Evolutionary conservation across 1,140 invertebrate species (phyloP).

Genomic region (Ceratina japonica): DNA sequence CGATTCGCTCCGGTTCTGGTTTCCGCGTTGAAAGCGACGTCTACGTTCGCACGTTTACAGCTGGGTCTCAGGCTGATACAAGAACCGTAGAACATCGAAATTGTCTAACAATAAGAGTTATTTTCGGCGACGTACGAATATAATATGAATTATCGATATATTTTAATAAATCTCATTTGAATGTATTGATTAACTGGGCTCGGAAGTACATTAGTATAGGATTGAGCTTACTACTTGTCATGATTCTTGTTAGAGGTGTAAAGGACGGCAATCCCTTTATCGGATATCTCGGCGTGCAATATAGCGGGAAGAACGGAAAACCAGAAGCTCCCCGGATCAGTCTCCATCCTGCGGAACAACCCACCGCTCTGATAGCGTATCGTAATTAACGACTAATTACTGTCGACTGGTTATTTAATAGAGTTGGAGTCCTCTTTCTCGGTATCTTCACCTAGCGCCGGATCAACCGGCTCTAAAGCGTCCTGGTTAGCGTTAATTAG

Average conservation of each 20-base stretch:
- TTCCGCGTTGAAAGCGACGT: background rate
- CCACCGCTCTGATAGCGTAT: slow-evolving; percentile 11
- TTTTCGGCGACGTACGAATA: too few species aligned
- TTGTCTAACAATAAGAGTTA: too few species aligned
- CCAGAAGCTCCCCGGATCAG: background rate
- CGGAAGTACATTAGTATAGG: too few species aligned
- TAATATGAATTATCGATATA: too few species aligned
- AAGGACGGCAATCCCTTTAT: too few species aligned
- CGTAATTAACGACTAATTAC: slow-evolving; percentile 52
- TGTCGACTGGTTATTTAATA: slow-evolving; percentile 26
- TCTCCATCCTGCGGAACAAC: background rate
- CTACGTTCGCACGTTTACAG: background rate
- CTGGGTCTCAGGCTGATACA: too few species aligned
- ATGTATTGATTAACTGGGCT: too few species aligned
- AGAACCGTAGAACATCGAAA: too few species aligned
- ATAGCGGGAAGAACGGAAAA: background rate
- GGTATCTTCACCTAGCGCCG: background rate
- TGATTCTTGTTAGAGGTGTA: too few species aligned
- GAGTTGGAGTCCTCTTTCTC: slow-evolving; percentile 24
- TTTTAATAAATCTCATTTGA: too few species aligned
- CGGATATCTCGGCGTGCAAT: too few species aligned
- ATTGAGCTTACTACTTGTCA: too few species aligned
- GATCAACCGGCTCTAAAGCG: slow-evolving; percentile 19
- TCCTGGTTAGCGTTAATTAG: slow-evolving; percentile 43
- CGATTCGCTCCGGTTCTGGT: background rate